Percentiles rank a stretch among this genome's conserved stretches.
These are phyloP conservation scores for Nesometra sesokonis DNA, from an alignment of 35 echinoderm and acorn worm species.

Conservation along the genomic window DNA sequence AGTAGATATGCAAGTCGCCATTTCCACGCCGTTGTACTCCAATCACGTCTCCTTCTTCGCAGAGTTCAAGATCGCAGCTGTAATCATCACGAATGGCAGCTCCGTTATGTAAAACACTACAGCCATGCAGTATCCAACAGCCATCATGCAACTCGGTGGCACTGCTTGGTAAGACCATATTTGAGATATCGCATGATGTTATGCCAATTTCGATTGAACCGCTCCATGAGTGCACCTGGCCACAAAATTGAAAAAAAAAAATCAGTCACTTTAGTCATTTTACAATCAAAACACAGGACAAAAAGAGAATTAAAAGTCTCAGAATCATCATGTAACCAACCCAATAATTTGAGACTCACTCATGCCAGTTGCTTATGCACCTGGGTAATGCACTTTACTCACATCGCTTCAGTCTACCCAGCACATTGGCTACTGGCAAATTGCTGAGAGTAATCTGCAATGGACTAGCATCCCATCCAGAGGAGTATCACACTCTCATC, in stretches of 20 bases:
- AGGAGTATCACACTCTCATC: no score
- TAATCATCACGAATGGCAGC: slow-evolving; percentile 78
- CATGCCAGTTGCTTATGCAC: no score
- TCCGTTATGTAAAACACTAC: slow-evolving; percentile 64
- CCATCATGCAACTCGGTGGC: slow-evolving; percentile 80
- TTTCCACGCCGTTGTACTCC: slow-evolving; percentile 61
- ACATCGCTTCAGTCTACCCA: no score
- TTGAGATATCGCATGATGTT: slow-evolving; percentile 54
- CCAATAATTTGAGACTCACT: no score
- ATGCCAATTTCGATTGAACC: slow-evolving; percentile 91
- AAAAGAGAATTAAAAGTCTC: no score
- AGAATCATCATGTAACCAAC: no score
- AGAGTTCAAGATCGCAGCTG: slow-evolving; percentile 64
- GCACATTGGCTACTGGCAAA: no score
- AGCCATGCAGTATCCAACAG: slow-evolving; percentile 84
- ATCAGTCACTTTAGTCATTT: neutral
- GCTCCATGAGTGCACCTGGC: slow-evolving; percentile 89
- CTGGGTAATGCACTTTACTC: no score
- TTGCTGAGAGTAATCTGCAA: no score
- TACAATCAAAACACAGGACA: no score
- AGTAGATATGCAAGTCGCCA: slow-evolving; percentile 64
- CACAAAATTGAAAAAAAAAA: neutral
- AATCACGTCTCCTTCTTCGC: slow-evolving; percentile 57
- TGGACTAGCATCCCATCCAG: no score
- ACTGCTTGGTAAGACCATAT: slow-evolving; percentile 77